phyloP scores from a whole-genome alignment of 2,888 invertebrate genomes.

The Brachyptera risi region DNA sequence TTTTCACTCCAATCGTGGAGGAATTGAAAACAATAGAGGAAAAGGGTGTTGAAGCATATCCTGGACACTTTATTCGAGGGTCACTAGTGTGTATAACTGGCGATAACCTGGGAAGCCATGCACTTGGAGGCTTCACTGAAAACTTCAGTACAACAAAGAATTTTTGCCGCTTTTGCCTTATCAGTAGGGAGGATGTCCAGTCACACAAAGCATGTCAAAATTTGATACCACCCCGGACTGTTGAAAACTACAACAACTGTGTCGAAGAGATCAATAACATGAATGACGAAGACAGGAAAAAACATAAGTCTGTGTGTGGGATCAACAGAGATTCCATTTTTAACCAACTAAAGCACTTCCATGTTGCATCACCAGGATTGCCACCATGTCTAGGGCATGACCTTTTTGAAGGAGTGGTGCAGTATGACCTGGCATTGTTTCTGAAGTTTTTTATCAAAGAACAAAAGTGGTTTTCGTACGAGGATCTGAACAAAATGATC shows the following conservation, averaged over 20 bases:
- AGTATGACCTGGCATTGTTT: constrained; percentile 5
- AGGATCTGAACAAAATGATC: constrained; percentile 1
- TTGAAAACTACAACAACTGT: not conserved
- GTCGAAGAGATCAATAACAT: not conserved
- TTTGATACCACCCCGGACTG: not conserved
- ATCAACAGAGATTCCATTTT: constrained; percentile 1
- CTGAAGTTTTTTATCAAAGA: not conserved
- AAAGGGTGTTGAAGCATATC: constrained; percentile 20
- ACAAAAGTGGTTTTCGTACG: not conserved
- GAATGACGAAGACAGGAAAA: not conserved
- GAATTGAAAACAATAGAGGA: constrained; percentile 29
- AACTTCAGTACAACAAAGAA: constrained; percentile 31
- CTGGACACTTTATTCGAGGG: constrained; percentile 18
- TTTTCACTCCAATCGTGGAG: constrained; percentile 29
- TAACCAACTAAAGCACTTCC: not conserved
- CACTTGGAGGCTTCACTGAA: constrained; percentile 34
- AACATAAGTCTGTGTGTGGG: not conserved
- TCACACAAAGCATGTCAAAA: not conserved
- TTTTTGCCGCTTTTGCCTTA: constrained; percentile 35
- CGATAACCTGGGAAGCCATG: constrained; percentile 36
- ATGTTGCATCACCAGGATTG: constrained; percentile 4
- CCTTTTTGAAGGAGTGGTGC: constrained; percentile 16
- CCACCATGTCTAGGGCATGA: constrained; percentile 15
- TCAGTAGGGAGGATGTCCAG: not conserved
- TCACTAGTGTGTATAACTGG: constrained; percentile 34